A percentile compares a stretch with the other conserved stretches of the same genome.
Evolutionary conservation across 2,888 invertebrate genomes (phyloP).

Genomic region (Heliconius hortense): DNA sequence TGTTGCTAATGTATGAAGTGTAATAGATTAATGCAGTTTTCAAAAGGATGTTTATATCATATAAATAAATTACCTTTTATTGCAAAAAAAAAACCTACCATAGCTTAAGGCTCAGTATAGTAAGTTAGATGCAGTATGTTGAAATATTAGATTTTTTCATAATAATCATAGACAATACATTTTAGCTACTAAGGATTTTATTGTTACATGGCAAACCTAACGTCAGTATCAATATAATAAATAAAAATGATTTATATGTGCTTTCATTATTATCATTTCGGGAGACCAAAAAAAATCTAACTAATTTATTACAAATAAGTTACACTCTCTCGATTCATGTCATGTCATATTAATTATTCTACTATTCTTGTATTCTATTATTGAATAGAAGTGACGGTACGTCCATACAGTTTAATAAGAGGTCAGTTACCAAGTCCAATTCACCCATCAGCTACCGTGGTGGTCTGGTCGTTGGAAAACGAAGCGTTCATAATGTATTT

Average conservation of each 20-base stretch:
- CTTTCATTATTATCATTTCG: too few relatives aligned
- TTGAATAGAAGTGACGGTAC: neutral
- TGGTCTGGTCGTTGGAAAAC: slow-evolving; percentile 51
- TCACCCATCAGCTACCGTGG: slow-evolving; percentile 49
- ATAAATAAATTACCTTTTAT: too few relatives aligned
- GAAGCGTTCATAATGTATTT: slow-evolving; percentile 34
- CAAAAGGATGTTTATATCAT: neutral
- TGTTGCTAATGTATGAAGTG: slow-evolving; percentile 1
- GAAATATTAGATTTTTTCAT: neutral
- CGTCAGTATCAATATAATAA: too few relatives aligned
- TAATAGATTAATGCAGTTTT: neutral
- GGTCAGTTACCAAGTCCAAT: slow-evolving; percentile 25
- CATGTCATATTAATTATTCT: slow-evolving; percentile 12
- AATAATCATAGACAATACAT: neutral
- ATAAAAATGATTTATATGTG: too few relatives aligned
- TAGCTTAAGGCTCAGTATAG: too few relatives aligned
- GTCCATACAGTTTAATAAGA: slow-evolving; percentile 14
- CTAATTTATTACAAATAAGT: neutral
- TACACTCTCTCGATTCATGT: neutral
- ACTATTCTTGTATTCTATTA: slow-evolving; percentile 3
- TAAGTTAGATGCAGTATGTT: too few relatives aligned
- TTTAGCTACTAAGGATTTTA: neutral
- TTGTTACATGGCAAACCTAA: neutral
- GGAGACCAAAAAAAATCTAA: too few relatives aligned
- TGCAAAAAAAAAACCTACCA: too few relatives aligned